Evolutionary conservation across 1,140 invertebrate genomes (phyloP).

Genomic region (Eubasilissa regina): DNA sequence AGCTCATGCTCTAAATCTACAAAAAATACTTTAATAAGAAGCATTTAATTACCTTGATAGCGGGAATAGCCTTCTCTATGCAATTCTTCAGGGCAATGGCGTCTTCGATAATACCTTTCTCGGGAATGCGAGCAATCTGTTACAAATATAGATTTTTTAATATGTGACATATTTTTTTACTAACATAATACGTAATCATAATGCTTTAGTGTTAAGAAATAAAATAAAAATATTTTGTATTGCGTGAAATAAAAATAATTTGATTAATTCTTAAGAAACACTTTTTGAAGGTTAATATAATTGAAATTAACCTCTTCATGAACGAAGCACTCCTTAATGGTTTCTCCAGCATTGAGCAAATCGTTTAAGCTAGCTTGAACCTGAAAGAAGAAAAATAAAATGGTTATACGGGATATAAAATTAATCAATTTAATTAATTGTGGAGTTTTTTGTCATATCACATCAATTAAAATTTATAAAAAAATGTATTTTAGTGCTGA

Average conservation of each 20-base stretch:
- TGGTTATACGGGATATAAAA: background rate
- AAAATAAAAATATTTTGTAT: too few relatives aligned
- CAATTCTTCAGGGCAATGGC: constrained; percentile 33
- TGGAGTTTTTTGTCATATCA: too few relatives aligned
- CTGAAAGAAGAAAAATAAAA: constrained; percentile 15
- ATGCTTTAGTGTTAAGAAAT: too few relatives aligned
- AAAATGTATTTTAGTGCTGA: background rate
- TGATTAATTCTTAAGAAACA: too few relatives aligned
- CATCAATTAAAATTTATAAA: too few relatives aligned
- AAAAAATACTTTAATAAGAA: background rate
- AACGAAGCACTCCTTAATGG: background rate
- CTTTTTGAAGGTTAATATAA: background rate
- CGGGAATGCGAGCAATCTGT: constrained; percentile 1
- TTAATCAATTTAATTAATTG: background rate
- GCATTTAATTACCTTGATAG: constrained; percentile 28
- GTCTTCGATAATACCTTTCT: constrained; percentile 40
- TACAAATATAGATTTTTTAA: background rate
- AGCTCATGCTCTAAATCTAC: background rate
- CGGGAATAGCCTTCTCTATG: constrained; percentile 31
- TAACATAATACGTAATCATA: too few relatives aligned
- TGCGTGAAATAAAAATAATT: too few relatives aligned
- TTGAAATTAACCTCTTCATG: background rate
- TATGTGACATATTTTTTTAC: too few relatives aligned
- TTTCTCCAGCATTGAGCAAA: background rate
- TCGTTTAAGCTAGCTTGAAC: background rate